phyloP scores from a whole-genome alignment of 2,888 invertebrate species.

The Trichopria drosophilae region DNA sequence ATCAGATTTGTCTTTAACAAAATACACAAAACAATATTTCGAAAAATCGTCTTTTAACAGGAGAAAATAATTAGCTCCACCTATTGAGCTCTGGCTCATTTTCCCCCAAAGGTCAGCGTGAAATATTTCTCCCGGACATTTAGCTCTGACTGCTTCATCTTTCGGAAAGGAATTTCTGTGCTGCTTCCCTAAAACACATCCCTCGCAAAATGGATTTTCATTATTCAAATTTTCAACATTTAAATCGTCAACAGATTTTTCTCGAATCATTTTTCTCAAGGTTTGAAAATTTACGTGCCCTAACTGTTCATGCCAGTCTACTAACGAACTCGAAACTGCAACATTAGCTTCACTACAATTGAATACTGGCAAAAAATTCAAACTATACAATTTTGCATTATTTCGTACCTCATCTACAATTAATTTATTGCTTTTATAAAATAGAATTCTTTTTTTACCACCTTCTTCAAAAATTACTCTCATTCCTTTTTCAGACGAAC shows the following conservation, averaged over 20 bases:
- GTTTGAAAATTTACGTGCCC: conserved; percentile 25
- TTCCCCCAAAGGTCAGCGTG: conserved; percentile 20
- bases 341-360: background rate
- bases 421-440: background rate
- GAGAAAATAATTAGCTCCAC: conserved; percentile 13
- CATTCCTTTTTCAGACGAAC: conserved; percentile 7
- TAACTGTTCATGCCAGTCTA: conserved; percentile 24
- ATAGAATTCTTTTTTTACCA: conserved; percentile 15
- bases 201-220: conserved; percentile 16
- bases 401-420: conserved; percentile 16
- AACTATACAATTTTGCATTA: conserved; percentile 25
- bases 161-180: conserved; percentile 15
- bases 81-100: conserved; percentile 10
- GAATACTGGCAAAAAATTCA: conserved; percentile 10
- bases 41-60: conserved; percentile 23
- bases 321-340: background rate
- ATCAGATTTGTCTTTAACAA: conserved; percentile 17
- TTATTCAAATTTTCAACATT: background rate
- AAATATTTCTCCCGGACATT: conserved; percentile 15
- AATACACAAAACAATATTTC: conserved; percentile 14
- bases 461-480: conserved; percentile 24
- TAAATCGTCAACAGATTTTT: background rate
- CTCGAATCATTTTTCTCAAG: conserved; percentile 28
- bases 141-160: conserved; percentile 8
- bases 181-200: conserved; percentile 18